Evolutionary conservation across 2,797 vertebrate genomes (phyloP).

Genomic region (Staurois parvus): DNA sequence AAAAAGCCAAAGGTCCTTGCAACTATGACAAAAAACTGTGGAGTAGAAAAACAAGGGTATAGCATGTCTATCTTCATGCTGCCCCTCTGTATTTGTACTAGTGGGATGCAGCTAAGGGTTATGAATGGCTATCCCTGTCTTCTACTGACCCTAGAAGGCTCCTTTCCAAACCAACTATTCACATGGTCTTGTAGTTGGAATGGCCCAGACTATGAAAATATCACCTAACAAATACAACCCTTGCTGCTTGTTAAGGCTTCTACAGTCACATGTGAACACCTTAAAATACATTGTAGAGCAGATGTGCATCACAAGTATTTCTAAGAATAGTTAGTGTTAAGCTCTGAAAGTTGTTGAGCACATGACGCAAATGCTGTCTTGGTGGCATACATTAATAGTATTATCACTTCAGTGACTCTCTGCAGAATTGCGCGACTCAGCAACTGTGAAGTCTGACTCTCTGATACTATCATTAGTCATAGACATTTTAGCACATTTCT

Average conservation of each 20-base stretch:
- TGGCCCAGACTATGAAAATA: too few species aligned
- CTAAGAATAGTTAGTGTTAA: conserved; percentile 22
- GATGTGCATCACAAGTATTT: neutral
- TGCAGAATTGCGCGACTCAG: neutral
- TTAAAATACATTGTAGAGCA: neutral
- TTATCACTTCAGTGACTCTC: conserved; percentile 14
- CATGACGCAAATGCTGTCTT: neutral
- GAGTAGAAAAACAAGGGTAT: too few species aligned
- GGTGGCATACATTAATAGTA: neutral
- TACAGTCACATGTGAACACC: neutral
- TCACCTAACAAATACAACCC: neutral
- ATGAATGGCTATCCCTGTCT: too few species aligned
- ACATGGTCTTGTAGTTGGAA: too few species aligned
- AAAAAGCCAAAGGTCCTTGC: too few species aligned
- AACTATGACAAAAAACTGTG: too few species aligned
- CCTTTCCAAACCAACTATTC: too few species aligned
- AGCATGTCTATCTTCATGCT: too few species aligned
- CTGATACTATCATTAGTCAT: neutral
- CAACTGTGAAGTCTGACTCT: neutral
- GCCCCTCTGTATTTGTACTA: too few species aligned
- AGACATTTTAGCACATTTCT: neutral
- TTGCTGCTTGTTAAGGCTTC: neutral
- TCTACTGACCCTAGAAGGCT: too few species aligned
- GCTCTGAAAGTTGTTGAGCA: neutral
- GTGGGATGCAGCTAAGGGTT: too few species aligned